phyloP scores from a whole-genome alignment of 2,888 invertebrate genomes.

The Clanis bilineata region DNA sequence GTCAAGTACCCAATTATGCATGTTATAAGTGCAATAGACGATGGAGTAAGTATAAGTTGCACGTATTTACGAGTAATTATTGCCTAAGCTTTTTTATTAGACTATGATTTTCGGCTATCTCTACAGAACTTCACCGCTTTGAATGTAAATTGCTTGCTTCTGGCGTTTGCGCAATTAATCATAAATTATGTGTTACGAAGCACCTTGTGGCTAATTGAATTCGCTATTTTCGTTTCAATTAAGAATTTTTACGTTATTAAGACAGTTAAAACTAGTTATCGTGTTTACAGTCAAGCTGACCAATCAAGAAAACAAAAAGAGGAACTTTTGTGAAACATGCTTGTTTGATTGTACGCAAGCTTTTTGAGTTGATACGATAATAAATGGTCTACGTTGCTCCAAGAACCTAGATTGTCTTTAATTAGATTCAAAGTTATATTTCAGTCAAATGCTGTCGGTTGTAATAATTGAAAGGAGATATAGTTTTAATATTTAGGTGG shows the following conservation, averaged over 20 bases:
- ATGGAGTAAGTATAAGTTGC: not conserved
- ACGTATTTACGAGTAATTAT: not conserved
- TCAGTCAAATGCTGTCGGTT: no score
- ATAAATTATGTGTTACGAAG: not conserved
- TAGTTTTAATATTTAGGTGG: no score
- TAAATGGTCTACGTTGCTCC: not conserved
- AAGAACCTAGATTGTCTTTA: no score
- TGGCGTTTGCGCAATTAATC: not conserved
- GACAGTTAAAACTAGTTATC: not conserved
- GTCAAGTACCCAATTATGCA: no score
- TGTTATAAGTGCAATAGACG: no score
- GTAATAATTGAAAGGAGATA: no score
- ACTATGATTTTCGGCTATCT: not conserved
- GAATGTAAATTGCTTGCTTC: not conserved
- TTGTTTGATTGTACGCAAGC: no score
- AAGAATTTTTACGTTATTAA: not conserved
- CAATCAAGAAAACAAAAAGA: no score
- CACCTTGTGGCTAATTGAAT: conserved; percentile 7
- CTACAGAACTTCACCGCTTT: not conserved
- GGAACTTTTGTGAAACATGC: not conserved
- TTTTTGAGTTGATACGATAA: no score
- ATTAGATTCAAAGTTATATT: no score
- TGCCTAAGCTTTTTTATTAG: not conserved
- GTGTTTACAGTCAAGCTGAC: not conserved
- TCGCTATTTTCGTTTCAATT: not conserved